Evolutionary conservation across 2,113 vertebrate genomes (phyloP), one percentile per base, ranked within the genome.

Genomic region (Ptyas mucosa): DNA sequence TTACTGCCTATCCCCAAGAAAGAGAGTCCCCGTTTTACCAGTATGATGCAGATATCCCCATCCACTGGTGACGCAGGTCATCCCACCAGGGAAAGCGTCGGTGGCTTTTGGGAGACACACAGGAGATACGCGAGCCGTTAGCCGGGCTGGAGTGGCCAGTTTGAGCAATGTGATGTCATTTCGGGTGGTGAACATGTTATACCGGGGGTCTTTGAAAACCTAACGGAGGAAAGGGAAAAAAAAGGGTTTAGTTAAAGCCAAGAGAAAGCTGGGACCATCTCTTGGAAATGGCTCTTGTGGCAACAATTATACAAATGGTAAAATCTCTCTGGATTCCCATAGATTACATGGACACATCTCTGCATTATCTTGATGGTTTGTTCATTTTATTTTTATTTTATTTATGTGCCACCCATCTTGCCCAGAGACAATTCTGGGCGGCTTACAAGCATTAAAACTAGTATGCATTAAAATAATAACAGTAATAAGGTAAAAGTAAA

Each of bases 131-230:
- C 94, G 96, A 3, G 89, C 0, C 24, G 86, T 95, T 39, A 98
- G 29, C 64, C 49, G n/a, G 51, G 98, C 98, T 0, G 98, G 97
- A 0, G 86, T 92, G 88, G 97, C 95, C 93, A 99, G 96, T 95
- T 98, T 98, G 94, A 98, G 96, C 94, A 99, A 97, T 2, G 96
- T 93, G 95, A 99, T 98, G 96, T 98, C 98, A 0, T 98, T 98
- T 93, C 95, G 96, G 87, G 98, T 88, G 23, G 98, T 98, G 92
- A 81, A 90, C 1, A 92, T 0, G 87, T 95, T 98, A 96, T 97
- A 99, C 0, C 89, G 55, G 87, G 98, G 98, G 94, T 99, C 97
- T 93, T 95, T 98, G 97, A 98, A 97, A 51, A 98, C 98, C 98
- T 98, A 94, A 1, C 6, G 0, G 64, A 26, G 49, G 61, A 49